phyloP scores from a whole-genome alignment of 2,888 invertebrate species.

The Zelleria hepariella region DNA sequence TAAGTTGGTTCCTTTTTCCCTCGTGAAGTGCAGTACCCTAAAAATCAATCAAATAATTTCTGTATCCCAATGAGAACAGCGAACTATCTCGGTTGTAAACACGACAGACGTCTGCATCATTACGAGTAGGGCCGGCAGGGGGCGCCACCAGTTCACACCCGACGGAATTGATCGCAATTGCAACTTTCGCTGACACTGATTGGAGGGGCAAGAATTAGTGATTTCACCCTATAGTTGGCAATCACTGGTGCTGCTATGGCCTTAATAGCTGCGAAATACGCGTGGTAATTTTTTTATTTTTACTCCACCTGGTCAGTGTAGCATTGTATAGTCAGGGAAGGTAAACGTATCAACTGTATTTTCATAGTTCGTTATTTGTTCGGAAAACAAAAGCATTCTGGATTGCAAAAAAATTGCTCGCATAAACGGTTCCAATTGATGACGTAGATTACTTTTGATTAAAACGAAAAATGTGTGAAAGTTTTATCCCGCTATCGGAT shows the following conservation, averaged over 20 bases:
- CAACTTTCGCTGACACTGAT: conserved; percentile 10
- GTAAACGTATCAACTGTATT: background rate
- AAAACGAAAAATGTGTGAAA: too few relatives aligned
- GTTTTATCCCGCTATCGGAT: too few relatives aligned
- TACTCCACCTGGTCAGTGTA: background rate
- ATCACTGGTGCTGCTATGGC: background rate
- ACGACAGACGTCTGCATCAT: conserved; percentile 2
- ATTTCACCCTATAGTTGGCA: background rate
- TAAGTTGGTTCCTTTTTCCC: too few relatives aligned
- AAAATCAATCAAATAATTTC: too few relatives aligned
- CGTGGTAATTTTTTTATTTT: background rate
- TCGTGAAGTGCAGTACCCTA: too few relatives aligned
- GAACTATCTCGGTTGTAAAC: background rate
- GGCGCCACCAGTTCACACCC: conserved; percentile 1
- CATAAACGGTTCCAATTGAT: too few relatives aligned
- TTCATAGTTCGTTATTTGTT: too few relatives aligned
- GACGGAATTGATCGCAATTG: conserved; percentile 1
- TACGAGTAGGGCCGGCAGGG: conserved; percentile 1
- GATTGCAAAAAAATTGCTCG: too few relatives aligned
- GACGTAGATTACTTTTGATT: too few relatives aligned
- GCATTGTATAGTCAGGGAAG: background rate
- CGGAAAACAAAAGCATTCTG: too few relatives aligned
- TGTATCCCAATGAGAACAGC: background rate
- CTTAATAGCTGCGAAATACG: background rate
- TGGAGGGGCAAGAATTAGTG: conserved; percentile 8